Base-by-base conservation (phyloP, 1,140 invertebrate species). In the Antheraea pernyi region DNA sequence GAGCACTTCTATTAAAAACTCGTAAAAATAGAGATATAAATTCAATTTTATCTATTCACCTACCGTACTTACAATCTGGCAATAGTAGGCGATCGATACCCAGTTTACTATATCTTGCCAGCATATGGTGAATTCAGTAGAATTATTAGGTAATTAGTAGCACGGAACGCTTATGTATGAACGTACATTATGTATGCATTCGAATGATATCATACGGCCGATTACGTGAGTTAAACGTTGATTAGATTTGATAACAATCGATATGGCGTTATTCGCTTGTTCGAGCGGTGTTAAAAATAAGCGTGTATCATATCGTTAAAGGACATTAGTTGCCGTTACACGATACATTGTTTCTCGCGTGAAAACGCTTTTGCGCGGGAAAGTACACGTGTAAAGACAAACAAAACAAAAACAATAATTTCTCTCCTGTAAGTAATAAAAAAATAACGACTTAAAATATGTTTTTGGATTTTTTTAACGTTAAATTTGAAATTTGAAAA, bases 61-160 rank as follows among this genome's bases (percentile, higher is more conserved):
- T 3, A 42, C 7, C 39, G 7, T 7, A 42, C 39, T 11, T 30
- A 30, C 11, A 42, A 16, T 53, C 46, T 53, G 46, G 46, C 46
- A 53, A 53, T 53, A 53, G 11, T 16, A 37, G 10, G 7, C 11
- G 37, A 68, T 67, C 53, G 66, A n/a, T n/a, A n/a, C n/a, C n/a
- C n/a, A n/a, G n/a, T 53, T 59, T 22, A 7, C 59, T 48, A 30
- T 68, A 19, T 46, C 60, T 63, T 48, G 46, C 46, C 46, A 53
- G 59, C 67, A 30, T 37, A 39, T 59, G 7, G 67, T 60, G 18
- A 61, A 60, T 68, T 68, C 18, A 16, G 39, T 68, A 30, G 67
- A 68, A 68, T 61, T 61, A 60, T 30, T 60, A 62, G 39, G 19
- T 68, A 68, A 68, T 68, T 68, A 48, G 67, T 48, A 48, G 9